phyloP scores from a whole-genome alignment of 2,113 vertebrate species.

The Hippocampus guttulatus region DNA sequence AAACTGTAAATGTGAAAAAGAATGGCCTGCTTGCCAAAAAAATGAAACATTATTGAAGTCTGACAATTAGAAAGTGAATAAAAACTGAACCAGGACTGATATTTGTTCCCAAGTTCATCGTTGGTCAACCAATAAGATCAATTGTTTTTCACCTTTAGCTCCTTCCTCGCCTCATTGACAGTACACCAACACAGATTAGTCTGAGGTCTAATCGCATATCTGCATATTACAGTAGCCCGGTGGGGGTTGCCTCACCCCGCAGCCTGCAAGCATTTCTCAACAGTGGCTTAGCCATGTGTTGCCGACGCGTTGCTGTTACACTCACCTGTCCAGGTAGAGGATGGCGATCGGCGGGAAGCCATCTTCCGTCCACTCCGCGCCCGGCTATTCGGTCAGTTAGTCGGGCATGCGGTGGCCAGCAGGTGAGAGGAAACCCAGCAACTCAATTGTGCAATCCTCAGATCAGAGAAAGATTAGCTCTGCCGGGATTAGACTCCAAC shows the following conservation, averaged over 20 bases:
- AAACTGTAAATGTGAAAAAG: too few relatives aligned
- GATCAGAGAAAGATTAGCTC: slow-evolving; percentile 51
- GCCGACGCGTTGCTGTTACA: slow-evolving; percentile 26
- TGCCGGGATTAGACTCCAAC: slow-evolving; percentile 40
- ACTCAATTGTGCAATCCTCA: slow-evolving; percentile 38
- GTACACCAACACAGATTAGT: slow-evolving; percentile 29
- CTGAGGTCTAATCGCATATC: slow-evolving; percentile 16
- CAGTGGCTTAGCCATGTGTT: slow-evolving; percentile 50
- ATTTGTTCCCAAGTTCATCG: background rate
- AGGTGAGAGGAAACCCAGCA: slow-evolving; percentile 33
- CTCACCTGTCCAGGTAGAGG: slow-evolving; percentile 59
- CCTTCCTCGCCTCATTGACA: slow-evolving; percentile 16
- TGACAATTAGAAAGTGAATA: too few relatives aligned
- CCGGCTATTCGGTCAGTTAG: slow-evolving; percentile 17
- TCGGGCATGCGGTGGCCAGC: slow-evolving; percentile 28
- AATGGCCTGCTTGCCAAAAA: too few relatives aligned
- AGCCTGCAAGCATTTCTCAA: slow-evolving; percentile 46
- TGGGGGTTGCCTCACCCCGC: slow-evolving; percentile 31
- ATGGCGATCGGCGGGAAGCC: slow-evolving; percentile 53
- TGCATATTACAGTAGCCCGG: slow-evolving; percentile 45
- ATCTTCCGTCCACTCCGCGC: slow-evolving; percentile 30
- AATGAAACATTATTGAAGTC: too few relatives aligned
- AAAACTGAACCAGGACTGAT: background rate
- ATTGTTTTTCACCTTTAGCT: slow-evolving; percentile 6
- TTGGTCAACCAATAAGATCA: slow-evolving; percentile 1